Conservation (phyloP, 2,113 vertebrate species). For the Sinocyclocheilus maitianheensis region DNA sequence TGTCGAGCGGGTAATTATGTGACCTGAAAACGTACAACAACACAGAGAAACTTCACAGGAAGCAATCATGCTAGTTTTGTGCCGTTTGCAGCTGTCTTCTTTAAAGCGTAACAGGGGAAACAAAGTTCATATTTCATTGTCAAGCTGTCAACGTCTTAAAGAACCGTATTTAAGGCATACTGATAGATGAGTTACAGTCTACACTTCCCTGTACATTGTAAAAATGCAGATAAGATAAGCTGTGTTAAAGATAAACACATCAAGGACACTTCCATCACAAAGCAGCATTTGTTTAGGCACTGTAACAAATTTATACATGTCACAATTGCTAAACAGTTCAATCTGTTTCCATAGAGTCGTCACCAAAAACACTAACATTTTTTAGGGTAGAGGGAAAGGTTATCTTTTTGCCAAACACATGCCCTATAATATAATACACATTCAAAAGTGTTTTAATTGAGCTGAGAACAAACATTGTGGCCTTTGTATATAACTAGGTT, state of each 20-base stretch:
- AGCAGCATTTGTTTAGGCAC: neutral
- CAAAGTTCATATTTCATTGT: constrained; percentile 35
- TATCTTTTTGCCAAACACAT: neutral
- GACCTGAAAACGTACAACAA: constrained; percentile 38
- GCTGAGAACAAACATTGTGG: neutral
- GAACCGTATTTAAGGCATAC: neutral
- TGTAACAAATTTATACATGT: constrained; percentile 15
- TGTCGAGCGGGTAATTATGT: constrained; percentile 39
- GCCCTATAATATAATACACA: neutral
- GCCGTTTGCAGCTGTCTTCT: constrained; percentile 18
- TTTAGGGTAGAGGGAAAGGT: neutral
- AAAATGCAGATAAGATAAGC: constrained; percentile 50
- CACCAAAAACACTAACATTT: neutral
- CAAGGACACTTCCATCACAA: constrained; percentile 24
- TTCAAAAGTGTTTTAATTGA: neutral
- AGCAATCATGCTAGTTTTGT: constrained; percentile 31
- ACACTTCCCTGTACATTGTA: neutral
- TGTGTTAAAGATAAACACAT: constrained; percentile 44
- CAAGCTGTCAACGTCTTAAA: constrained; percentile 26
- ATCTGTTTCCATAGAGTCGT: constrained; percentile 24
- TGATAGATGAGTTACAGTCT: constrained; percentile 29
- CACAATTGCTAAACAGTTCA: constrained; percentile 16
- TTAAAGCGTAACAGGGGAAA: constrained; percentile 22
- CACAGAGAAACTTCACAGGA: constrained; percentile 14
- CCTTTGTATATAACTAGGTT: neutral